Conservation (phyloP, 1,140 invertebrate species). For the Ceratosolen fusciceps region DNA sequence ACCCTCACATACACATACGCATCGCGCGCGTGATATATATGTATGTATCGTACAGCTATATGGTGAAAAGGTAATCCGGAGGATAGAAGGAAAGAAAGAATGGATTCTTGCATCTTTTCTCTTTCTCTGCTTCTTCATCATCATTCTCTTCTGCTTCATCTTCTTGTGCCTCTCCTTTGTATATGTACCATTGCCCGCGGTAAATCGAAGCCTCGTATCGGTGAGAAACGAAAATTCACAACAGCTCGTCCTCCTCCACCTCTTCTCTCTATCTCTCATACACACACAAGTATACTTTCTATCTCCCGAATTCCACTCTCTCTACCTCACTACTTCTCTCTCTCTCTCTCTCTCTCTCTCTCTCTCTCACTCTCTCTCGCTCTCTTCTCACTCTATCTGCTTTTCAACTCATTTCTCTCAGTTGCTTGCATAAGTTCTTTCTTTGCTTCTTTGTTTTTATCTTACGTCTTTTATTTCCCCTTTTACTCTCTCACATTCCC, state of each 20-base stretch:
- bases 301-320: not conserved
- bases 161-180: not conserved
- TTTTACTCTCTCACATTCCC: not conserved
- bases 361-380: not conserved
- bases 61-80: constrained; percentile 46
- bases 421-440: not conserved
- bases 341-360: not conserved
- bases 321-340: not conserved
- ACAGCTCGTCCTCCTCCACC: not conserved
- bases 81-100: not conserved
- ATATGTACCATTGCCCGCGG: constrained; percentile 30
- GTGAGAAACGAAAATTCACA: constrained; percentile 42
- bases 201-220: constrained; percentile 39
- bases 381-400: not conserved
- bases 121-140: constrained; percentile 18
- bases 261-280: not conserved
- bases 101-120: not conserved
- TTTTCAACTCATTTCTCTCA: not conserved
- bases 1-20: no score
- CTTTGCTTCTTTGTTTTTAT: not conserved
- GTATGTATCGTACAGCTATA: constrained; percentile 52
- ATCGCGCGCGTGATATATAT: no score
- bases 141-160: constrained; percentile 25
- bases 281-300: no score
- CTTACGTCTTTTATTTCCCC: not conserved